Base-by-base conservation (phyloP, 1,140 invertebrate species). In the Campoletis sonorensis region DNA sequence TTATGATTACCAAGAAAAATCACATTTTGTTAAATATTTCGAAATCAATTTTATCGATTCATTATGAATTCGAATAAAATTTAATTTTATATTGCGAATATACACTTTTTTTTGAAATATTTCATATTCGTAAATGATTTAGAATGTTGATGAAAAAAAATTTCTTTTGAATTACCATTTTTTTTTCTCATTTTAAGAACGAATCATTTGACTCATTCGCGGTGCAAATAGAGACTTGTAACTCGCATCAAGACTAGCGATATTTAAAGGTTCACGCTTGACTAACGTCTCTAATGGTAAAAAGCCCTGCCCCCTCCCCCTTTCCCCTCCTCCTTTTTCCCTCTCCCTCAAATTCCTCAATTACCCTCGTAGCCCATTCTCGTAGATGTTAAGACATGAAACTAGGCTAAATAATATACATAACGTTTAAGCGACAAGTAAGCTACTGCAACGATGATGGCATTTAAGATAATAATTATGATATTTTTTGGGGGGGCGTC, bases 251-350 rank as follows among this genome's bases (percentile, higher is more conserved):
- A 92, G 90, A 92, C 91, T 92, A 90, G 91, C 90, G 85, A 83
- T 92, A 91, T 91, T 91, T 92, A 91, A 89, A 91, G 86, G 89
- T 89, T 92, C 88, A 91, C 88, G 89, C 90, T 91, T 92, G 88
- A 92, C 89, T 91, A 91, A 92, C 89, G 87, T 91, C 85, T 92
- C 80, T 88, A 88, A 86, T 81, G 86, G 88, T 89, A 84, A 88
- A 84, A 33, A 68, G 37, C 21, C 51, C 64, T 78, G n/a, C 37
- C 21, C 61, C 71, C 26, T 71, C 30, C 67, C 30, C 51, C 70
- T 15, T 64, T 13, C 37, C 71, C 40, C 61, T 77, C 33, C 16
- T 18, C 77, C 54, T 79, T 79, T 73, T 30, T 67, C 73, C 61
- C 45, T 33, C 21, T 54, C 26, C 51, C 49, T 45, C 45, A 11